Conservation (phyloP, 2,797 vertebrate genomes). For the Clarias fuscus region DNA sequence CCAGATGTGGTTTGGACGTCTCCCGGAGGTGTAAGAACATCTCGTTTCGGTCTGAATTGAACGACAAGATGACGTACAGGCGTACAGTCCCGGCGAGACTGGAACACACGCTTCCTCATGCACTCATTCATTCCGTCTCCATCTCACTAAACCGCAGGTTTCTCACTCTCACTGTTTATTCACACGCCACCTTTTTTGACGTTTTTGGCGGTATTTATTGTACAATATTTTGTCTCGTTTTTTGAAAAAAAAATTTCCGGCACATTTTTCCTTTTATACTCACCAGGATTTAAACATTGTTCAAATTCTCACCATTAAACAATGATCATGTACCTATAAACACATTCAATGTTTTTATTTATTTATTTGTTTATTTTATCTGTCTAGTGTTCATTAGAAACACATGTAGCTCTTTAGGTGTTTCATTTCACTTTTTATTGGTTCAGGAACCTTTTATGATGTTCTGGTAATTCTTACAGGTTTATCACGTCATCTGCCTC, state of each 20-base stretch:
- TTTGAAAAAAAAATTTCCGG: no score
- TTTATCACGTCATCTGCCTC: no score
- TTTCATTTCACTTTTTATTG: not conserved
- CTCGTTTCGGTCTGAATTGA: constrained; percentile 11
- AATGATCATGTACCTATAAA: no score
- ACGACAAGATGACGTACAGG: not conserved
- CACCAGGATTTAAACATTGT: no score
- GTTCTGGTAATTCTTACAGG: not conserved
- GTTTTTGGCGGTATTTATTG: no score
- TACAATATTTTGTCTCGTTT: no score
- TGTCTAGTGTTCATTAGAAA: not conserved
- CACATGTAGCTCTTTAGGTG: not conserved
- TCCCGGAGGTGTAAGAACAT: constrained; percentile 29
- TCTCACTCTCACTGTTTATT: not conserved
- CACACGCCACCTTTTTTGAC: no score
- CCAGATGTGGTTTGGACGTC: constrained; percentile 10
- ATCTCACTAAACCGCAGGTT: not conserved
- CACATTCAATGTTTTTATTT: not conserved
- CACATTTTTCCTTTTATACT: no score
- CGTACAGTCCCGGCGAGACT: not conserved
- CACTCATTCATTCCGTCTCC: constrained; percentile 16
- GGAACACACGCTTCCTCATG: not conserved
- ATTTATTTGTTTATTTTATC: not conserved
- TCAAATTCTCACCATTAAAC: no score
- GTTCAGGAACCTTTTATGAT: not conserved